Conservation (phyloP, 2,113 vertebrate species). For the Halichoerus grypus region DNA sequence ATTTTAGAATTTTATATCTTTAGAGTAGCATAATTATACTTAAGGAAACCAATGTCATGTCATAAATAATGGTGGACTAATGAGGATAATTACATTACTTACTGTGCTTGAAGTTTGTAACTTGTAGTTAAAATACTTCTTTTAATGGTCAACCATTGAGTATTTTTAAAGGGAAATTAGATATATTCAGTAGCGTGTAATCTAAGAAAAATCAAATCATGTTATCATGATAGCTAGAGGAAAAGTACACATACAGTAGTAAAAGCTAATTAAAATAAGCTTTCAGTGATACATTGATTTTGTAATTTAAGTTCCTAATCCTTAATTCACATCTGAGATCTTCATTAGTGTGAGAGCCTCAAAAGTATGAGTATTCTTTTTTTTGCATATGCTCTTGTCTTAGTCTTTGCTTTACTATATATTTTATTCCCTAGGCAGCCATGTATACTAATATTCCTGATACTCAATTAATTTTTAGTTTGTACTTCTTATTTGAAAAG, state of each 20-base stretch:
- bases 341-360: constrained; percentile 80
- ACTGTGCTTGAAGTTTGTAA: constrained; percentile 41
- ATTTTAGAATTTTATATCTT: constrained; percentile 37
- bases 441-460: neutral
- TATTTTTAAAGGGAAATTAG: constrained; percentile 57
- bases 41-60: constrained; percentile 47
- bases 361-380: constrained; percentile 73
- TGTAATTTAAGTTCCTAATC: constrained; percentile 78
- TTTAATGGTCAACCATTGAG: constrained; percentile 13
- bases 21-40: neutral
- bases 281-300: constrained; percentile 78
- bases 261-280: constrained; percentile 82
- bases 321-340: constrained; percentile 83
- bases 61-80: constrained; percentile 2
- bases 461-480: constrained; percentile 68
- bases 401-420: neutral
- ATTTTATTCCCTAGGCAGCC: constrained; percentile 51
- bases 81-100: constrained; percentile 37
- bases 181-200: constrained; percentile 75
- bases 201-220: constrained; percentile 74
- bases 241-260: constrained; percentile 45
- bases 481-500: constrained; percentile 64
- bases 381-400: constrained; percentile 25
- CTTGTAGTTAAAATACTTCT: constrained; percentile 55
- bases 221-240: constrained; percentile 18